Evolutionary conservation across 2,113 vertebrate species (phyloP), one percentile per base, ranked within the genome.

Genomic region (Corydoras maculifer): DNA sequence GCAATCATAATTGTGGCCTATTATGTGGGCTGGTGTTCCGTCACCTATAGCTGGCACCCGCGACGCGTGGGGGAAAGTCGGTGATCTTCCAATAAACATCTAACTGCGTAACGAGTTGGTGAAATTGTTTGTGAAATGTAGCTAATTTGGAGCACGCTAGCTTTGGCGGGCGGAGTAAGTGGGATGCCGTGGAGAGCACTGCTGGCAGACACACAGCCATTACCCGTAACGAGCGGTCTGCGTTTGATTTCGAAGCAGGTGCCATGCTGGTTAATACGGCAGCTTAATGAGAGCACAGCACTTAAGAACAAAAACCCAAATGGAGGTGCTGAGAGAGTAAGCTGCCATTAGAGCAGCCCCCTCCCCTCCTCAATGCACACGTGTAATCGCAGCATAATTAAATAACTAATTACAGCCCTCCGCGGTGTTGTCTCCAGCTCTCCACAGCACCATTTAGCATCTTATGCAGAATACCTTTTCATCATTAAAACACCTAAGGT

Each of bases 71-170:
- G 18, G 82, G 80, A 59, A 70, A 76, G 76, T 80, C 81, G 65
- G 74, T 79, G 81, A 86, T 87, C 83, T 86, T 81, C 84, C 85
- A 86, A 86, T 87, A 87, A 89, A 88, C 86, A 86, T 87, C 86
- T 84, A 75, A 80, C 81, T 83, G 75, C 63, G 77, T 84, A 87
- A 87, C 81, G 82, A 84, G 77, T 83, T 81, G 71, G 81, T 81
- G 85, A 88, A 89, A 88, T 86, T 85, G 84, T 87, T 88, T 87
- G 86, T 83, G 82, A 88, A 90, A 87, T 75, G 82, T 70, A 79
- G 84, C 82, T 88, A 86, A 90, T 88, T 87, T 86, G 78, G 48
- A 75, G 71, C 75, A 74, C 74, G 76, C 43, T 70, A 60, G 68
- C 68, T 73, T 81, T 84, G 86, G 86, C 78, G 77, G 79, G 81